These are phyloP conservation scores for Epizoanthus illoricatus DNA, from an alignment of 92 coral and sea anemone genomes.

Conservation along the genomic window DNA sequence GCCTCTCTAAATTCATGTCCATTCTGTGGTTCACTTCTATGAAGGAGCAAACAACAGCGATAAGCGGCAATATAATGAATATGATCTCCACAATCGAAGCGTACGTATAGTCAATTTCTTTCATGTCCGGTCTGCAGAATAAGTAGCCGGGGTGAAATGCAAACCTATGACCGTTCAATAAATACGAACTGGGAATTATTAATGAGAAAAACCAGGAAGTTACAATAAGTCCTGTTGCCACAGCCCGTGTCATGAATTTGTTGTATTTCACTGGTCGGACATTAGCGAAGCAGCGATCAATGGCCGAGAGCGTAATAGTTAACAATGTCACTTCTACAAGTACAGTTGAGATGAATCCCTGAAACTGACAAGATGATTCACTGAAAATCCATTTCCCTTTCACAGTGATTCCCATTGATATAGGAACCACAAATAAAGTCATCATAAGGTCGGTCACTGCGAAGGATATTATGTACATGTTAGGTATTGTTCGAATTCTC, in stretches of 20 bases:
- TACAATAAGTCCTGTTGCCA: constrained; percentile 20
- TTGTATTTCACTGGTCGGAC: constrained; percentile 21
- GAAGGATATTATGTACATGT: constrained; percentile 32
- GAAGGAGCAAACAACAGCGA: constrained; percentile 5
- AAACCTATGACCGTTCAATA: constrained; percentile 18
- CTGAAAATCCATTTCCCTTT: constrained; percentile 29
- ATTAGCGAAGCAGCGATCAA: constrained; percentile 25
- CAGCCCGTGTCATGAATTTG: constrained; percentile 3
- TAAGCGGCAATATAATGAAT: constrained; percentile 9
- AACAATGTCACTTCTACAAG: constrained; percentile 24
- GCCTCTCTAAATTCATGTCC: not conserved
- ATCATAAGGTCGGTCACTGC: constrained; percentile 18
- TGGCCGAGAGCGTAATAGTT: not conserved
- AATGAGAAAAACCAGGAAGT: constrained; percentile 7
- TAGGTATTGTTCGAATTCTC: constrained; percentile 18
- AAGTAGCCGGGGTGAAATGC: constrained; percentile 34
- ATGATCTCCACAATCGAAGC: not conserved
- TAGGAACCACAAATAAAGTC: constrained; percentile 21
- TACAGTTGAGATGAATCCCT: constrained; percentile 3
- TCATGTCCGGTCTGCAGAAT: constrained; percentile 30
- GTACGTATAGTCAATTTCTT: not conserved
- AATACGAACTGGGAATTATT: constrained; percentile 20
- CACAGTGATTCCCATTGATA: not conserved
- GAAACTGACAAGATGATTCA: constrained; percentile 25
- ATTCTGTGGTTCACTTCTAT: constrained; percentile 17